These are phyloP conservation scores for Griposia aprilina DNA, from an alignment of 2,888 invertebrate genomes.

Conservation along the genomic window DNA sequence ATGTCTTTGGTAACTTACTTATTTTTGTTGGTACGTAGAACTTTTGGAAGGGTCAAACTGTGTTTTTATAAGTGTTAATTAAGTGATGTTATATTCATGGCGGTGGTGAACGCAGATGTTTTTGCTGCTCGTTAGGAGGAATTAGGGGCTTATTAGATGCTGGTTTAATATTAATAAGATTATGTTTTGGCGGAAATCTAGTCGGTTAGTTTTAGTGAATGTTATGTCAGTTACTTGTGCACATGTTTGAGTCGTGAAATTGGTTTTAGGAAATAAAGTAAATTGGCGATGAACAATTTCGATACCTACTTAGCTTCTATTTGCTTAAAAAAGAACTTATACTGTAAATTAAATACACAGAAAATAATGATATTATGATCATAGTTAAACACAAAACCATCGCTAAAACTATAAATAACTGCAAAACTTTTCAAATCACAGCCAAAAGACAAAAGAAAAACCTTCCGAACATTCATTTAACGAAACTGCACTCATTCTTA, in stretches of 20 bases:
- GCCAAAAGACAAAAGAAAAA: background rate
- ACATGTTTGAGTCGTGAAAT: background rate
- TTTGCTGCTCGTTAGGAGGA: conserved; percentile 47
- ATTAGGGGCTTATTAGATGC: conserved; percentile 56
- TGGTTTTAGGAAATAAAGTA: background rate
- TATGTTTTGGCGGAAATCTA: conserved; percentile 12
- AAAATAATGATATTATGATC: background rate
- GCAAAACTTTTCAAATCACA: background rate
- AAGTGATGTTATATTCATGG: conserved; percentile 80
- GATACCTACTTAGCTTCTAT: background rate
- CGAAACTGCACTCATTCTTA: conserved; percentile 30
- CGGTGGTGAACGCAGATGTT: conserved; percentile 72
- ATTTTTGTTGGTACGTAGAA: conserved; percentile 79
- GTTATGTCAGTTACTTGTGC: background rate
- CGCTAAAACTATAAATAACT: background rate
- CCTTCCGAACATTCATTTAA: background rate
- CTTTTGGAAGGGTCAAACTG: conserved; percentile 81
- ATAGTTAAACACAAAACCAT: background rate
- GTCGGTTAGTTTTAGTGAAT: conserved; percentile 26
- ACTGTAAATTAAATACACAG: background rate
- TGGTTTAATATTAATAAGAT: conserved; percentile 59
- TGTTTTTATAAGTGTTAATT: conserved; percentile 88
- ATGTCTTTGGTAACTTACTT: conserved; percentile 89
- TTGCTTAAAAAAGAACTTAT: background rate
- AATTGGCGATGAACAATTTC: background rate